These are phyloP conservation scores for Orthonyx spaldingii DNA, from an alignment of 2,113 vertebrate genomes.

Conservation along the genomic window DNA sequence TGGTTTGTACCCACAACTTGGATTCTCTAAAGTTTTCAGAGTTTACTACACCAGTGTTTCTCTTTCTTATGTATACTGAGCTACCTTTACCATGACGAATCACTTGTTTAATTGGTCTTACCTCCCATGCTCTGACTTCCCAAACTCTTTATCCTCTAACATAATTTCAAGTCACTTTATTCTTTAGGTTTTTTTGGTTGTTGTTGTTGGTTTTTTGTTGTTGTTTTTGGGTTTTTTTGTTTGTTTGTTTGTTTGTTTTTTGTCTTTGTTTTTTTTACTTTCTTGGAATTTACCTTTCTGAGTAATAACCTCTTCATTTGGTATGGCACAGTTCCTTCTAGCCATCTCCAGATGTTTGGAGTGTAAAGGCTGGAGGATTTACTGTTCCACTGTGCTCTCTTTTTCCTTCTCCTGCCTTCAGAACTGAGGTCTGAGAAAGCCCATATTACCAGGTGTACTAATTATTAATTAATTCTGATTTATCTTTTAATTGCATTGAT, in stretches of 20 bases:
- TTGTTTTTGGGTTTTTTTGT: neutral
- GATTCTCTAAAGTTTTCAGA: neutral
- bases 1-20: neutral
- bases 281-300: neutral
- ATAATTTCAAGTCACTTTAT: neutral
- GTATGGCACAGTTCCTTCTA: neutral
- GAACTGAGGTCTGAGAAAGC: neutral
- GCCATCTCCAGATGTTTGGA: neutral
- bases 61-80: neutral
- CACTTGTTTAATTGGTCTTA: neutral
- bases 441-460: neutral
- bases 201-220: neutral
- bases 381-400: neutral
- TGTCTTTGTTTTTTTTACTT: neutral
- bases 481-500: neutral
- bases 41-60: neutral
- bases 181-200: no score
- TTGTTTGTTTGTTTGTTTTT: no score
- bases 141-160: neutral
- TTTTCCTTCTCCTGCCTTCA: neutral
- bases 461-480: neutral
- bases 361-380: neutral
- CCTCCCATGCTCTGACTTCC: neutral
- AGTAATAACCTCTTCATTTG: neutral
- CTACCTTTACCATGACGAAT: neutral